Percentiles rank a stretch among this genome's conserved stretches.
Conservation (phyloP, 2,888 invertebrate species). For the Drosophila cracens region DNA sequence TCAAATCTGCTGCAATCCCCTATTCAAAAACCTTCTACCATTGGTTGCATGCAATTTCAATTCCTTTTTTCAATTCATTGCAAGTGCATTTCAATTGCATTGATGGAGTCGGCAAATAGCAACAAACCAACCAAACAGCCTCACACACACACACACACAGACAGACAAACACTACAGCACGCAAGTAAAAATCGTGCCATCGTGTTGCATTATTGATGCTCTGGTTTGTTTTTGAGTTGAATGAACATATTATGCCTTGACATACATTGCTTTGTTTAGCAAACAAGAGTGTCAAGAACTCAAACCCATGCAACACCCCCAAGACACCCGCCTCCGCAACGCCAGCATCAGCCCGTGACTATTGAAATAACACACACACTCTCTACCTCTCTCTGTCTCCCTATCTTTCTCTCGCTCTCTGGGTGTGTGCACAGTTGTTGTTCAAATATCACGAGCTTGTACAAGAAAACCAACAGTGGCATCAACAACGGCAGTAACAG, state of each 20-base stretch:
- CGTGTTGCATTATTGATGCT: constrained; percentile 73
- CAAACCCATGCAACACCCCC: constrained; percentile 9
- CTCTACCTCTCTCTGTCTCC: not conserved
- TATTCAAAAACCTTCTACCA: constrained; percentile 16
- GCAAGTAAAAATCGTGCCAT: constrained; percentile 39
- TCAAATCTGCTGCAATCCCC: not conserved
- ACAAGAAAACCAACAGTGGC: constrained; percentile 75
- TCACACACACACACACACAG: constrained; percentile 1
- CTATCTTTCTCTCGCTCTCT: not conserved
- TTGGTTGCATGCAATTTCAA: constrained; percentile 44
- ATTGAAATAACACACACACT: constrained; percentile 37
- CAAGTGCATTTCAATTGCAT: constrained; percentile 69
- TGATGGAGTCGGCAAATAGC: constrained; percentile 72
- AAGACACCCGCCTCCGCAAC: not conserved
- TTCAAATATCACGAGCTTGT: constrained; percentile 77
- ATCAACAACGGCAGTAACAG: constrained; percentile 40
- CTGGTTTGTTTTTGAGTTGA: constrained; percentile 72
- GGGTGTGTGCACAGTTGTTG: constrained; percentile 62
- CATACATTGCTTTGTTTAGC: constrained; percentile 78
- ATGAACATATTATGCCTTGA: constrained; percentile 78
- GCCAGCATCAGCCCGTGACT: constrained; percentile 35
- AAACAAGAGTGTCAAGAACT: constrained; percentile 76
- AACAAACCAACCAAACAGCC: constrained; percentile 1
- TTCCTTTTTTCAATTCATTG: constrained; percentile 62
- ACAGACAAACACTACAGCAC: not conserved